phyloP scores from a whole-genome alignment of 2,113 vertebrate species.

The Myanophis thanlyinensis region DNA sequence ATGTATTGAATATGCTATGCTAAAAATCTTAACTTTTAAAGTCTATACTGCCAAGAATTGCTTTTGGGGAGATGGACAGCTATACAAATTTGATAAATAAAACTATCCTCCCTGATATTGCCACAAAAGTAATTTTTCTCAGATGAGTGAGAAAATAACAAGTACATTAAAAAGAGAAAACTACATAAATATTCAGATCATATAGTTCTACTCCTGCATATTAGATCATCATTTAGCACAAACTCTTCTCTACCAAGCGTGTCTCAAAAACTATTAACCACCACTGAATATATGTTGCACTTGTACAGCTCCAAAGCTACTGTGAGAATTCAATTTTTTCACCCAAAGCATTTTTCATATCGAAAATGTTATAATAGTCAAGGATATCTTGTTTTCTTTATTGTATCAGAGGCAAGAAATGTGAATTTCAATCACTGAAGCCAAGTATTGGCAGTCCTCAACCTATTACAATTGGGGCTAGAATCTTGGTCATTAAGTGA shows the following conservation, averaged over 20 bases:
- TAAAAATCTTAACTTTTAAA: not conserved
- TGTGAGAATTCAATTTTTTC: not conserved
- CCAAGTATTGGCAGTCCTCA: not conserved
- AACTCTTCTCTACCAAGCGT: not conserved
- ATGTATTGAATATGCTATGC: not conserved
- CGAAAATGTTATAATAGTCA: not conserved
- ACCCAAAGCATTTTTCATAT: not conserved
- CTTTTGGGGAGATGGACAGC: not conserved
- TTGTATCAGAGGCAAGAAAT: not conserved
- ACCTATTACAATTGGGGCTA: not conserved
- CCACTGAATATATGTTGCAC: not conserved
- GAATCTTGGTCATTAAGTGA: not conserved
- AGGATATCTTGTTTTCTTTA: not conserved
- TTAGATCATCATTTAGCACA: not conserved
- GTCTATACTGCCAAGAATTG: not conserved
- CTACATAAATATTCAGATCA: not conserved
- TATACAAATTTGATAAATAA: not conserved
- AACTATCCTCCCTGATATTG: not conserved
- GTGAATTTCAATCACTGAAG: not conserved
- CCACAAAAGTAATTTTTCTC: not conserved
- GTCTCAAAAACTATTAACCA: not conserved
- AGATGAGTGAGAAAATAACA: not conserved
- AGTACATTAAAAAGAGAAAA: not conserved
- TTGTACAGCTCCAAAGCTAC: not conserved
- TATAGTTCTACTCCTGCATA: not conserved